Base-by-base conservation (phyloP, 1,140 invertebrate genomes). In the Rhysida immarginata region DNA sequence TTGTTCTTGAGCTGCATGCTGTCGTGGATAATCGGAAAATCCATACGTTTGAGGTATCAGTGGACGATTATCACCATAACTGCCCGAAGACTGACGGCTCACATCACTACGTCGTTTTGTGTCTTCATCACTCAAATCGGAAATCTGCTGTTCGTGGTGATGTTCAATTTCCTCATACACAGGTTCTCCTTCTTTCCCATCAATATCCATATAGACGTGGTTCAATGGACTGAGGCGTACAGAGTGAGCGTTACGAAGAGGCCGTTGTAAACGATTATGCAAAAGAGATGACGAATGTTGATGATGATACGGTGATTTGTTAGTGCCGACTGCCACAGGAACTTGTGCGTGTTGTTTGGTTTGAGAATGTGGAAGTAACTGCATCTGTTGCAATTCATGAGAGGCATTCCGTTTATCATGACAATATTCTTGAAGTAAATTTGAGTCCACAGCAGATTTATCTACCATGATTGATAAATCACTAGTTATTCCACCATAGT, bases 121-220 rank as follows among this genome's bases (percentile, higher is more conserved):
- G 64, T 80, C 78, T 61, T 87, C 85, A 64, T 87, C 84, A 26
- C 82, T 84, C 75, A 85, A 77, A 64, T 87, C 84, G 0, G 83
- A 84, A 52, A 83, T 75, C 59, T 63, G 59, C 3, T 52, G 43
- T 26, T 60, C 59, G 21, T 56, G 25, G 16, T 71, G 57, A 43
- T 68, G 72, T 61, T 86, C 84, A 45, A 86, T 86, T 63, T 86
- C 84, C 66, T 86, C 85, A 65, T 86, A 86, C 1, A 86, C 84
- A 0, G 84, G 84, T 63, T 86, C 84, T 61, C 83, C 82, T 59
- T 80, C 66, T 1, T 74, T 65, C 1, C 70, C 72, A 55, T 81
- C 78, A 27, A 80, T 81, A 63, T 80, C 79, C 2, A 77, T 78
- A 62, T 81, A 80, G 1, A 78, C 79, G 63, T 81, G 79, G 62